These are phyloP conservation scores for Blastomussa wellsi DNA, from an alignment of 92 coral and sea anemone species.

Conservation along the genomic window DNA sequence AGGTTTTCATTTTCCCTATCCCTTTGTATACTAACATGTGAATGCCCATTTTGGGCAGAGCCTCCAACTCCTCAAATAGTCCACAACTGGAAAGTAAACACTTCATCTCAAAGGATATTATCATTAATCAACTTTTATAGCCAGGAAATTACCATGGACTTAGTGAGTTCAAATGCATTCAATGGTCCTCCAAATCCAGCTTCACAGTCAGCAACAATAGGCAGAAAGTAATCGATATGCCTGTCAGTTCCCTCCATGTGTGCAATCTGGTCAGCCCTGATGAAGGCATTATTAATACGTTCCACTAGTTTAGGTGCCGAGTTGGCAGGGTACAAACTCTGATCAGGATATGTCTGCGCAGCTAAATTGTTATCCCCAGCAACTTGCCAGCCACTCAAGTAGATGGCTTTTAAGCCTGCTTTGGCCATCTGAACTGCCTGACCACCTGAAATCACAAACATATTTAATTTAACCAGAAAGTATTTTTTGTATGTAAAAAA, in stretches of 20 bases:
- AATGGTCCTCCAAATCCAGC: conserved; percentile 99
- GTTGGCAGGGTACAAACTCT: conserved; percentile 90
- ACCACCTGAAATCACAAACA: conserved; percentile 68
- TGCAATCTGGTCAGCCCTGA: conserved; percentile 91
- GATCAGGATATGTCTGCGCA: conserved; percentile 96
- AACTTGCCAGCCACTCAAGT: conserved; percentile 99
- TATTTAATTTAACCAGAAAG: neutral
- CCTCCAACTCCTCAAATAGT: too few relatives aligned
- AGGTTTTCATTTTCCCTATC: too few relatives aligned
- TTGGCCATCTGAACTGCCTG: conserved; percentile 99
- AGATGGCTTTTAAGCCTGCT: conserved; percentile 94
- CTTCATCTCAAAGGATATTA: neutral
- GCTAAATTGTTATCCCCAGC: conserved; percentile 96
- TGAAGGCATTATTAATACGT: conserved; percentile 94
- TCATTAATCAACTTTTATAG: neutral
- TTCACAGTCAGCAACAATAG: conserved; percentile 97
- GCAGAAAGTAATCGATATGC: conserved; percentile 79
- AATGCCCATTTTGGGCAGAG: too few relatives aligned
- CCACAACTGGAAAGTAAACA: neutral
- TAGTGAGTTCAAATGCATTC: conserved; percentile 93
- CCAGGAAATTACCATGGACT: conserved; percentile 78
- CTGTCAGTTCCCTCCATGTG: conserved; percentile 87
- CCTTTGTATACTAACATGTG: too few relatives aligned
- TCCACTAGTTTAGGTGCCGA: conserved; percentile 97
- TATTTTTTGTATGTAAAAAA: neutral